Evolutionary conservation across 2,113 vertebrate genomes (phyloP), one percentile per base, ranked within the genome.

Genomic region (Chloebia gouldiae): DNA sequence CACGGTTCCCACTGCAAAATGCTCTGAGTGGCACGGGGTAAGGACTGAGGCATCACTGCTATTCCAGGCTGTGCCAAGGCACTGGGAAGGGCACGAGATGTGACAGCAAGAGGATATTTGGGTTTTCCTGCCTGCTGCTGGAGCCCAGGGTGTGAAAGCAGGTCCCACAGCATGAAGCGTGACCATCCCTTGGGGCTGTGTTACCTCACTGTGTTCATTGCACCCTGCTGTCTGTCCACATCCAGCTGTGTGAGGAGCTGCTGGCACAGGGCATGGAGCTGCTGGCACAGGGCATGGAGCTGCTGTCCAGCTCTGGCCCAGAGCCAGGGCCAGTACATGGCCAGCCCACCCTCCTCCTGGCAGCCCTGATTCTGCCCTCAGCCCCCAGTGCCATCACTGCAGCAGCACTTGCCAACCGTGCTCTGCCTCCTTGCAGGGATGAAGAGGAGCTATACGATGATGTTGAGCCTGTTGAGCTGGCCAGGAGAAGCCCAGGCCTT

Each of bases 391-490:
- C 51, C 0, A 1, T 39, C 7, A 0, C 44, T 76, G 51, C 75
- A 68, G 3, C 50, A 27, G 73, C 39, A 49, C 42, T 66, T 51
- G 56, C 64, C 71, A 15, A 93, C 10, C 0, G 0, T 10, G 7
- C 18, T 68, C 72, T 92, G 76, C 92, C 82, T 82, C 4, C 0
- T 39, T 0, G 0, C 90, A 97, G 96, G 72, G 64, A 2, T 23
- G 88, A 71, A 64, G 93, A 92, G 8, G 92, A 93, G 76, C 27
- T 97, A 4, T 97, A 97, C 0, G 96, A 97, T 2, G 95, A 97
- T 0, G 51, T 92, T 1, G 96, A 97, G 56, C 21, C 93, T 0
- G 14, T 64, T 63, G 82, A 82, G 40, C 14, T 20, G 53, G 37
- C 37, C 56, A 40, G 64, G 79, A 90, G 49, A 53, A 72, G 30